Conservation (phyloP, 2,888 invertebrate species). For the Metalampra italica region DNA sequence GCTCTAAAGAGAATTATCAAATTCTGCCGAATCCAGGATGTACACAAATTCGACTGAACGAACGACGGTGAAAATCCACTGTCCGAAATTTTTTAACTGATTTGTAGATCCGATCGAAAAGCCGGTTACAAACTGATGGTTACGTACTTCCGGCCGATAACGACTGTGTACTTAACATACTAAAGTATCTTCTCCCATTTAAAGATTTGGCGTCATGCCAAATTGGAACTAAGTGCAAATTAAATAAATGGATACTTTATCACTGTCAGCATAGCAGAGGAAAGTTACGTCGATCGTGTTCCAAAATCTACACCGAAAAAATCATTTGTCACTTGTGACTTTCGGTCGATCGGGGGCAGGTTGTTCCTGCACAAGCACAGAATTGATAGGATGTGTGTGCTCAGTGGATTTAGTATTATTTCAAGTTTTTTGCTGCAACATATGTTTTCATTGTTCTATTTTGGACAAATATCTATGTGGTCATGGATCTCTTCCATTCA, state of each 20-base stretch:
- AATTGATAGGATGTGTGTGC: too few species aligned
- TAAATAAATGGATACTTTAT: slow-evolving; percentile 43
- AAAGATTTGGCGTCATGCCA: slow-evolving; percentile 42
- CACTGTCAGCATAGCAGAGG: slow-evolving; percentile 24
- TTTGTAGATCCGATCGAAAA: neutral
- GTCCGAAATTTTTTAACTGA: neutral
- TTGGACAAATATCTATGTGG: too few species aligned
- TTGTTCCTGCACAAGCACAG: neutral
- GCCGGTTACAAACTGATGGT: neutral
- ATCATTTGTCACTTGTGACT: neutral
- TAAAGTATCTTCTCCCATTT: slow-evolving; percentile 18
- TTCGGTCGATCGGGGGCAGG: too few species aligned
- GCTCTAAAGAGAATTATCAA: slow-evolving; percentile 35
- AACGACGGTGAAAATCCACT: slow-evolving; percentile 12
- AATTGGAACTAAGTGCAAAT: slow-evolving; percentile 32
- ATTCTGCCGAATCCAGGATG: slow-evolving; percentile 18
- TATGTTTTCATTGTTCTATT: too few species aligned
- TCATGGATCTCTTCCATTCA: too few species aligned
- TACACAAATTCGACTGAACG: slow-evolving; percentile 37
- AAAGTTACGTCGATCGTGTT: slow-evolving; percentile 9
- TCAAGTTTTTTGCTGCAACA: too few species aligned
- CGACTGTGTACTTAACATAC: slow-evolving; percentile 1
- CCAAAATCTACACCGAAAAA: slow-evolving; percentile 7
- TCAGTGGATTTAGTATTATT: too few species aligned
- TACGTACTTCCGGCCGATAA: neutral